Evolutionary conservation across 2,797 vertebrate species (phyloP).

Genomic region (Avahi laniger): DNA sequence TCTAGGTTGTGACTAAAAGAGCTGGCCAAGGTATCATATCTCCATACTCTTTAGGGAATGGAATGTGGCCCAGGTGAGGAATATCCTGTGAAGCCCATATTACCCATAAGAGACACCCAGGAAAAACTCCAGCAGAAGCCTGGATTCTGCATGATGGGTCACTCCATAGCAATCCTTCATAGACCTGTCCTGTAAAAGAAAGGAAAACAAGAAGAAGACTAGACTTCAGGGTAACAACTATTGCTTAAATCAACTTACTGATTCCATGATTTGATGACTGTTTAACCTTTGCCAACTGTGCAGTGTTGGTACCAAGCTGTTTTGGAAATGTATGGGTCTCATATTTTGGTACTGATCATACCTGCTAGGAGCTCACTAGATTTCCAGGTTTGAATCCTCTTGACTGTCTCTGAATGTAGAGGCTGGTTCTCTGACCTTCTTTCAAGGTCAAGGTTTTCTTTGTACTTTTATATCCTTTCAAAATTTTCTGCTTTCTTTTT

Average conservation of each 20-base stretch:
- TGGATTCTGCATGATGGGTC: not conserved
- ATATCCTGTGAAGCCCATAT: not conserved
- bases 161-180: not conserved
- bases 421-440: conserved; percentile 64
- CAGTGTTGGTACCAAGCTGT: not conserved
- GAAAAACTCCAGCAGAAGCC: not conserved
- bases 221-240: not conserved
- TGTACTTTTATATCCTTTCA: conserved; percentile 64
- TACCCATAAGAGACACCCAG: not conserved
- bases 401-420: conserved; percentile 43
- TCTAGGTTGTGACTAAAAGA: not conserved
- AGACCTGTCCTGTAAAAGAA: not conserved
- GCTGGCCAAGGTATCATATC: not conserved
- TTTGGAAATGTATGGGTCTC: not conserved
- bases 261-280: not conserved
- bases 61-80: not conserved
- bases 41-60: not conserved
- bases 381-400: conserved; percentile 47
- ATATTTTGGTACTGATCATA: not conserved
- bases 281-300: not conserved
- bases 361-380: not conserved
- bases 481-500: conserved; percentile 76
- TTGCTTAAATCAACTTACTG: not conserved
- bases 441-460: conserved; percentile 72
- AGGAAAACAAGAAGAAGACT: not conserved